Conservation (phyloP, 2,888 invertebrate species). For the Hemistola chrysoprasaria region DNA sequence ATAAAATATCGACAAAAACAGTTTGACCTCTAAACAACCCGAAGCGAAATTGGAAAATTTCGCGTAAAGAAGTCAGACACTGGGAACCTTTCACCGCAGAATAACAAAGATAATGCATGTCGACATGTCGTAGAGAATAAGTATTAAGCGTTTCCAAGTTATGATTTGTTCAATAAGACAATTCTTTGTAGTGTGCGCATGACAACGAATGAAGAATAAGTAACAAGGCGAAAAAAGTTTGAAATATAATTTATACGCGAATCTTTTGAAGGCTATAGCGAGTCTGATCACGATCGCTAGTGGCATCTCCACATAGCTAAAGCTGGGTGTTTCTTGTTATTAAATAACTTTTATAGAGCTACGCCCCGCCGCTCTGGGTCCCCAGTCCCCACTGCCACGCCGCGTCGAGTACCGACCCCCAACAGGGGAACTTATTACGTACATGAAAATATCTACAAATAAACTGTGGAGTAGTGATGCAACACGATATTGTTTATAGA, state of each 20-base stretch:
- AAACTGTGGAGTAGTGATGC: constrained; percentile 14
- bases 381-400: constrained; percentile 33
- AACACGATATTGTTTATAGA: too few relatives aligned
- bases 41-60: constrained; percentile 2
- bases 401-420: constrained; percentile 33
- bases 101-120: constrained; percentile 2
- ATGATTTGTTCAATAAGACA: constrained; percentile 4
- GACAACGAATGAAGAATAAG: constrained; percentile 1
- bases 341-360: constrained; percentile 77
- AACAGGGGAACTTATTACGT: constrained; percentile 43
- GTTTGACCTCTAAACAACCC: constrained; percentile 6
- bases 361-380: constrained; percentile 43
- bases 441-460: constrained; percentile 37
- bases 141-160: not conserved
- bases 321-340: constrained; percentile 66
- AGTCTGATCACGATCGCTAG: constrained; percentile 45
- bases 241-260: constrained; percentile 5
- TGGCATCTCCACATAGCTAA: constrained; percentile 39
- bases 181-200: constrained; percentile 3
- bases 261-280: constrained; percentile 28
- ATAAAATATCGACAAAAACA: constrained; percentile 4
- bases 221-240: constrained; percentile 4
- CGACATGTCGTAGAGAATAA: too few relatives aligned
- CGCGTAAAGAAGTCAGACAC: not conserved
- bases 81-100: constrained; percentile 1